phyloP scores from a whole-genome alignment of 2,797 vertebrate genomes.

The Thripadectes ignobilis region DNA sequence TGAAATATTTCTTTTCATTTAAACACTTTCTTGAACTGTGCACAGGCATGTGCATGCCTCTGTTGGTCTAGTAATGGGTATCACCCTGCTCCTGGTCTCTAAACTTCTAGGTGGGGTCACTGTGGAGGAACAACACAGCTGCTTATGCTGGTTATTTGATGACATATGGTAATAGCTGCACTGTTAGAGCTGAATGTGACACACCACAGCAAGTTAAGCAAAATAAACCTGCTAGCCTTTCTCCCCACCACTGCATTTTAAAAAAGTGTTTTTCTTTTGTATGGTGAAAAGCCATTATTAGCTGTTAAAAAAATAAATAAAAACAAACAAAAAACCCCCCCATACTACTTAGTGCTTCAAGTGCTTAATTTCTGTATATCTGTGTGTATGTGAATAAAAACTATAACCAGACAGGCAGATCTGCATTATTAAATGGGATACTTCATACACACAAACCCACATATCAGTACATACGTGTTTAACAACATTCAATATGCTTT shows the following conservation, averaged over 20 bases:
- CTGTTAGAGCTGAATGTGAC: conserved; percentile 14
- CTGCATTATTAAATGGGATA: conserved; percentile 37
- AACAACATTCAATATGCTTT: conserved; percentile 49
- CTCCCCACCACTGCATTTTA: background rate
- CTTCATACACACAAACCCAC: conserved; percentile 19
- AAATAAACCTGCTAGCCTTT: conserved; percentile 49
- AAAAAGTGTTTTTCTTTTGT: conserved; percentile 10
- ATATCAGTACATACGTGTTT: background rate
- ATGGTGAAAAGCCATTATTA: conserved; percentile 47
- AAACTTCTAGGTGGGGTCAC: background rate
- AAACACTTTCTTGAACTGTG: background rate
- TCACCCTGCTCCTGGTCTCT: background rate
- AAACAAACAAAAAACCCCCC: background rate
- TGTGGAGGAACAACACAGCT: conserved; percentile 33
- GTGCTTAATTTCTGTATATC: background rate
- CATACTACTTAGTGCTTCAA: conserved; percentile 49
- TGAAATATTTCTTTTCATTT: conserved; percentile 22
- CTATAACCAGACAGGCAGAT: conserved; percentile 26
- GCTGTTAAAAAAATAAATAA: background rate
- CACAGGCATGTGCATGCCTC: background rate
- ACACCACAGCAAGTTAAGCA: conserved; percentile 31
- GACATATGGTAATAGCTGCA: conserved; percentile 46
- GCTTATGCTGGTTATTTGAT: conserved; percentile 51
- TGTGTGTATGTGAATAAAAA: conserved; percentile 4
- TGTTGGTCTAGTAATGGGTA: background rate